Base-by-base conservation (phyloP, 53 echinoderm and acorn worm genomes). In the Stichopus horrens region DNA sequence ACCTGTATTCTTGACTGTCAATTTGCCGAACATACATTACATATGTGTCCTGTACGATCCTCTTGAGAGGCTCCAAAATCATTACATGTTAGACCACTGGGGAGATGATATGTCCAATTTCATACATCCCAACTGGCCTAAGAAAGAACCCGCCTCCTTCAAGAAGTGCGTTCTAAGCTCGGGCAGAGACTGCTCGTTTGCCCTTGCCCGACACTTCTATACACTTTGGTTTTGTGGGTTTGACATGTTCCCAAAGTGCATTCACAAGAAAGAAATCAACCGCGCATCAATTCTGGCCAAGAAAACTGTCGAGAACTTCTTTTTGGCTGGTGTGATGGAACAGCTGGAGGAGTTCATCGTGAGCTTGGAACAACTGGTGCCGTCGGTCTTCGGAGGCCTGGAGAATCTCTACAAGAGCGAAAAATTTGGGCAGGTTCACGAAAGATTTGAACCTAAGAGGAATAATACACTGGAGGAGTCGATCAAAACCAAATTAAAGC, bases 81-180 rank as follows among this genome's bases (percentile, higher is more conserved):
- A 75, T 21, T 87, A 53, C 57, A 54, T 55, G 54, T 21, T 87
- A 54, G 74, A 87, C 87, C 87, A 87, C 37, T 87, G 87, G 87
- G 87, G 56, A 8, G 87, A 87, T 75, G 75, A 87, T 9, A 53
- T 74, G 1, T 8, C 71, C 5, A 87, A 75, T 23, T 74, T 52
- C 21, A 55, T 87, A 19, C 87, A 87, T 55, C 87, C 87, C 9
- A 73, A 74, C 19, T 75, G 74, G 74, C 21, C 87, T 18, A n/a
- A 20, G 22, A 74, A 75, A 58, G 52, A 19, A 5, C 16, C 54
- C 14, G 5, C 23, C 9, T 19, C 87, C 5, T 75, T 87, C 54
- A 57, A 22, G 7, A 20, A 21, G 7, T 87, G 87, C 13, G n/a
- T 87, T 16, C 5, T 4, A 7, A 55, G 19, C 7, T 54, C 13